Evolutionary conservation across 2,113 vertebrate species (phyloP), one percentile per base, ranked within the genome.

Genomic region (Ammospiza caudacuta): DNA sequence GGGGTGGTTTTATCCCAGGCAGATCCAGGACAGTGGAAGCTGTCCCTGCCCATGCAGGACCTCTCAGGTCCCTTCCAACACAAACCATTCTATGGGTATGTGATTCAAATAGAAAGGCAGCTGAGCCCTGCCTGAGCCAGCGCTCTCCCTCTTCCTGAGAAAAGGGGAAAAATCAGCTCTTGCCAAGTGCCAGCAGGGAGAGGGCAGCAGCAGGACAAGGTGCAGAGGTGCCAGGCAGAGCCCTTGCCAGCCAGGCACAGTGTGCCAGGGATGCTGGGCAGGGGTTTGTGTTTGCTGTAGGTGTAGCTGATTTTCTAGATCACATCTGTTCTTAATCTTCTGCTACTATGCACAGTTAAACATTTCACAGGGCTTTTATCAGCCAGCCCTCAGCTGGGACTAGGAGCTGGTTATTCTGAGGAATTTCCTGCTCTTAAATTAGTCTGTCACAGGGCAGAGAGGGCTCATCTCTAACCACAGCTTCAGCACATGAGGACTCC

Each of bases 361-460:
- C 87, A 77, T 86, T 95, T 94, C 90, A 78, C 95, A 67, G 78
- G 1, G 41, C 46, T 95, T 96, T 92, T 94, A 95, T 95, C 94
- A 91, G 88, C 88, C 91, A 91, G 72, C 63, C 94, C 89, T 94
- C 88, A 61, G 68, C 47, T 89, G 84, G 68, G 94, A 88, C 35
- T 57, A 68, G 59, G 62, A 92, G 61, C 64, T 94, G 94, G 68
- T 87, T 96, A 90, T 91, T 95, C 86, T 23, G 15, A 94, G 94
- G 93, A 93, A 96, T 96, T 96, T 96, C 83, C 96, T 97, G 86
- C 90, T 93, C 95, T 70, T 89, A 94, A 86, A 92, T 94, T 82
- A 91, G 68, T 73, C 57, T 93, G 41, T 89, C 54, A 37, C 39
- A 87, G 47, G 35, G 46, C 62, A 82, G 87, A 91, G 75, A 59